Evolutionary conservation across 2,797 vertebrate genomes (phyloP).

Genomic region (Poecile montanus): DNA sequence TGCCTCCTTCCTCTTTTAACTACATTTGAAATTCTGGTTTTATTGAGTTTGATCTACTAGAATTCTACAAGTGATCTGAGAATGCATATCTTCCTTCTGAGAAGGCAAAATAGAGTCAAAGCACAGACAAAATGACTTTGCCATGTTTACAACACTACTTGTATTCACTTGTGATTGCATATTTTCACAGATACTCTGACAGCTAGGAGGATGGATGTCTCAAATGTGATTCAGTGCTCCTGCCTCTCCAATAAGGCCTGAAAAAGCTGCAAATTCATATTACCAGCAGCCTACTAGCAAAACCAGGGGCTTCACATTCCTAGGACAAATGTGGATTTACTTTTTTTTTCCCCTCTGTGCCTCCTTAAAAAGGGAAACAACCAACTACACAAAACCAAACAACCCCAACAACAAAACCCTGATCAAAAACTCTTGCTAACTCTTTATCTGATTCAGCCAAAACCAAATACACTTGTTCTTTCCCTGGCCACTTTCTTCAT

Average conservation of each 20-base stretch:
- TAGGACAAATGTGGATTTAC: neutral
- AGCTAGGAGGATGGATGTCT: neutral
- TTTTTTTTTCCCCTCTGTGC: neutral
- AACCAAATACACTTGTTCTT: neutral
- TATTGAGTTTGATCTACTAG: neutral
- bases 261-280: neutral
- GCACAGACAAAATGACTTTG: neutral
- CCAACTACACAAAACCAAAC: neutral
- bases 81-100: neutral
- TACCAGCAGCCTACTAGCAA: neutral
- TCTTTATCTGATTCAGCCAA: neutral
- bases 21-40: neutral
- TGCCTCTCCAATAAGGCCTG: neutral
- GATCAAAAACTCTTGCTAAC: neutral
- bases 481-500: neutral
- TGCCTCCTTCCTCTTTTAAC: neutral
- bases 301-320: neutral
- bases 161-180: neutral
- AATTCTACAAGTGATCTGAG: neutral
- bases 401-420: neutral
- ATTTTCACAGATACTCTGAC: neutral
- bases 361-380: neutral
- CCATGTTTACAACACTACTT: neutral
- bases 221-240: neutral
- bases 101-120: neutral